Percentiles rank a stretch among this genome's conserved stretches.
Evolutionary conservation across 1,140 invertebrate genomes (phyloP).

Genomic region (Sycobia sp.): DNA sequence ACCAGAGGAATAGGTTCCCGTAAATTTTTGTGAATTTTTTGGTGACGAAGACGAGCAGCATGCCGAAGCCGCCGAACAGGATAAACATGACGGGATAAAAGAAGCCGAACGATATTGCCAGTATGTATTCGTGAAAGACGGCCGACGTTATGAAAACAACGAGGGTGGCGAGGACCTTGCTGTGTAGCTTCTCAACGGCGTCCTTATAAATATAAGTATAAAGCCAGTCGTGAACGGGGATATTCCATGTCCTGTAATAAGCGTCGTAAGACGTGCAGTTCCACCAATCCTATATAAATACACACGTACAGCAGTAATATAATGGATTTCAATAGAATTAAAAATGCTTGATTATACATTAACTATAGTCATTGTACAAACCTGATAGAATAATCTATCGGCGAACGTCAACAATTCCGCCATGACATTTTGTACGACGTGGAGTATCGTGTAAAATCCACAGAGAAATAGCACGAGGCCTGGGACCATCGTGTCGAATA

Average conservation of each 20-base stretch:
- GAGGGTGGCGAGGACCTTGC: conserved; percentile 62
- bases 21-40: conserved; percentile 59
- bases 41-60: conserved; percentile 65
- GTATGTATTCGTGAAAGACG: conserved; percentile 83
- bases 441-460: conserved; percentile 84
- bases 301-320: too few species aligned
- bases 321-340: too few species aligned
- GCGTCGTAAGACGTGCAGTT: conserved; percentile 78
- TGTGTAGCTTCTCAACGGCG: conserved; percentile 67
- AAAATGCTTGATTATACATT: too few species aligned
- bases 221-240: conserved; percentile 93
- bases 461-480: conserved; percentile 75
- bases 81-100: conserved; percentile 86
- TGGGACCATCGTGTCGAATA: conserved; percentile 78
- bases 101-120: conserved; percentile 78
- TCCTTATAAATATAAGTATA: conserved; percentile 92
- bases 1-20: conserved; percentile 85
- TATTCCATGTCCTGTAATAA: conserved; percentile 93
- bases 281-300: conserved; percentile 87
- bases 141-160: conserved; percentile 72
- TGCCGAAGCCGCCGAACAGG: conserved; percentile 69
- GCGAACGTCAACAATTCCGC: conserved; percentile 86
- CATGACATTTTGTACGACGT: conserved; percentile 87
- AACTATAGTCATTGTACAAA: conserved; percentile 44
- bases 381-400: conserved; percentile 83